Conservation (phyloP, 2,888 invertebrate species). For the Leuctra nigra region DNA sequence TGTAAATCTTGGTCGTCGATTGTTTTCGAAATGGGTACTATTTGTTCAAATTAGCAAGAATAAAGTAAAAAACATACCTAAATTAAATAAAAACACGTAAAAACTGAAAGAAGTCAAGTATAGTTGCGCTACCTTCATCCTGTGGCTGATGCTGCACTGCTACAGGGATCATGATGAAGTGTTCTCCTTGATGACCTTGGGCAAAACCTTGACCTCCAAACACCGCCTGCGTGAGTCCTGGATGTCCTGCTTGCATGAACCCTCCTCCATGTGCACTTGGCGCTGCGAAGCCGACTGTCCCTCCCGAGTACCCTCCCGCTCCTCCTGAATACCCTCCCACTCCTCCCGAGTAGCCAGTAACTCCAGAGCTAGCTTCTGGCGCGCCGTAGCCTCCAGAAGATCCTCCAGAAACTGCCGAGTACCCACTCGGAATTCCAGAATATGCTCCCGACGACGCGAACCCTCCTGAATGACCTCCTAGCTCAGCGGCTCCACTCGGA, state of each 20-base stretch:
- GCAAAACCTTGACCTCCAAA: background rate
- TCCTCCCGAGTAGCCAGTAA: too few species aligned
- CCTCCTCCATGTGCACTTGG: background rate
- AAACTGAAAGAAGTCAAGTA: too few species aligned
- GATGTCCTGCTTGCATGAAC: background rate
- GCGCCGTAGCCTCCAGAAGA: background rate
- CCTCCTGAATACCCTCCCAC: too few species aligned
- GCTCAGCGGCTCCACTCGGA: background rate
- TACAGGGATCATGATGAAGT: background rate
- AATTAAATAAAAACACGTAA: too few species aligned
- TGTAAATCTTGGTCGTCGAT: too few species aligned
- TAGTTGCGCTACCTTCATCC: slow-evolving; percentile 4
- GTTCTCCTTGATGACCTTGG: background rate
- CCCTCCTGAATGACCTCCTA: background rate
- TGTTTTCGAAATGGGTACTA: too few species aligned
- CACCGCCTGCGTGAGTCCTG: slow-evolving; percentile 6
- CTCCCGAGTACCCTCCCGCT: too few species aligned
- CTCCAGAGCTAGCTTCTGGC: background rate
- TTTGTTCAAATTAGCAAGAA: too few species aligned
- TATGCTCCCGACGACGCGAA: background rate
- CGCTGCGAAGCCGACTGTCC: too few species aligned
- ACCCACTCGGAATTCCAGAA: background rate
- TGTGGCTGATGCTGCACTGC: background rate
- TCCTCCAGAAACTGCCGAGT: background rate
- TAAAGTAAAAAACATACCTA: too few species aligned